Evolutionary conservation across 2,113 vertebrate species (phyloP), one percentile per base, ranked within the genome.

Genomic region (Zosterops borbonicus): DNA sequence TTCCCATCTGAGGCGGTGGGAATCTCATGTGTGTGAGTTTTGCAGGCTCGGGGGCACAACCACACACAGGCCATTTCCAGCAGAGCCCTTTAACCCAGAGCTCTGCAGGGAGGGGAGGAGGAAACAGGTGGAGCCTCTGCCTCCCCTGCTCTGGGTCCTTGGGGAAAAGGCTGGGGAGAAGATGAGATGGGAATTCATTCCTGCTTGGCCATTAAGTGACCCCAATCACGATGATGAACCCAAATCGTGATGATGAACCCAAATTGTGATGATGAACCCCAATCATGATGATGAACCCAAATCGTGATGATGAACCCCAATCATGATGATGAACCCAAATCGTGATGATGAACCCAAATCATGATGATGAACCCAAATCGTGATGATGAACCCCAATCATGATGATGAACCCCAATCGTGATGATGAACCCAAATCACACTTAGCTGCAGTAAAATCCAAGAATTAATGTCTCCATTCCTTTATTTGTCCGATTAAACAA

Each of bases 1-100:
- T 90, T 96, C 95, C 89, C 95, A 93, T 96, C 83, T 90, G 71
- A 65, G 86, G 5, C 0, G 50, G 88, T 96, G 95, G 92, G 92
- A 97, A 96, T 69, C 83, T 96, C 79, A 6, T 79, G 82, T 35
- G 63, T 71, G 79, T 31, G 12, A 71, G 90, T 70, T 93, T 37
- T 94, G 90, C 95, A 92, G 85, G 88, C 93, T 93, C 1, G 2
- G 44, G 91, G 95, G 85, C 92, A 91, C 60, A 96, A 93, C 90
- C 94, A 83, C 90, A 83, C 6, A 3, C 68, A 60, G 87, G 59
- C 75, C 70, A 28, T 83, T 89, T 94, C 58, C 90, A 94, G 93
- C 1, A 5, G 27, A 60, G n/a, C 15, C 58, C 71, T 68, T 83
- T 52, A 13, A 14, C 71, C 70, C 41, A 86, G 87, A 33, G 20